phyloP scores from a whole-genome alignment of 2,113 vertebrate species.

The Sitta europaea region DNA sequence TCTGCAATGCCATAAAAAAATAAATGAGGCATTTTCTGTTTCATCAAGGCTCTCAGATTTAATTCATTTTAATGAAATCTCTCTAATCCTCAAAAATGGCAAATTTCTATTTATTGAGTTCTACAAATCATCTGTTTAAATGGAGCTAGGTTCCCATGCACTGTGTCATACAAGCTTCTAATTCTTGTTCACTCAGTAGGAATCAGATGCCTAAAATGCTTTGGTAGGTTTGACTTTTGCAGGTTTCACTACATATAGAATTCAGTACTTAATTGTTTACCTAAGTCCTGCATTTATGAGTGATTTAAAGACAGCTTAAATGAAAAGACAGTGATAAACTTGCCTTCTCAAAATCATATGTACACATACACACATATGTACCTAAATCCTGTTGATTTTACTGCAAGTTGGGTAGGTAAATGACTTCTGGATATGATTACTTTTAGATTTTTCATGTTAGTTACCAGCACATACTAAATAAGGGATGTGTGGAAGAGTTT shows the following conservation, averaged over 20 bases:
- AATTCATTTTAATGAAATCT: constrained; percentile 42
- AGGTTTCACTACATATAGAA: neutral
- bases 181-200: neutral
- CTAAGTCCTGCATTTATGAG: neutral
- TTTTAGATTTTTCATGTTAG: neutral
- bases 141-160: neutral
- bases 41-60: neutral
- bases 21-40: neutral
- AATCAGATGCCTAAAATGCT: neutral
- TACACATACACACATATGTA: no score
- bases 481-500: neutral
- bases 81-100: constrained; percentile 15
- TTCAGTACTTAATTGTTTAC: neutral
- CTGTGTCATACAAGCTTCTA: neutral
- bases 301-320: neutral
- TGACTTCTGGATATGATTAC: neutral
- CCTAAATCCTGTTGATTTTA: neutral
- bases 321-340: neutral
- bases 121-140: neutral
- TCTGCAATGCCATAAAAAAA: neutral
- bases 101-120: constrained; percentile 29
- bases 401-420: neutral
- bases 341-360: neutral
- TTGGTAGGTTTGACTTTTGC: neutral
- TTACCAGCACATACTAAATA: neutral